These are phyloP conservation scores for Trachelipus rathkii DNA, from an alignment of 1,140 invertebrate genomes.

Conservation along the genomic window DNA sequence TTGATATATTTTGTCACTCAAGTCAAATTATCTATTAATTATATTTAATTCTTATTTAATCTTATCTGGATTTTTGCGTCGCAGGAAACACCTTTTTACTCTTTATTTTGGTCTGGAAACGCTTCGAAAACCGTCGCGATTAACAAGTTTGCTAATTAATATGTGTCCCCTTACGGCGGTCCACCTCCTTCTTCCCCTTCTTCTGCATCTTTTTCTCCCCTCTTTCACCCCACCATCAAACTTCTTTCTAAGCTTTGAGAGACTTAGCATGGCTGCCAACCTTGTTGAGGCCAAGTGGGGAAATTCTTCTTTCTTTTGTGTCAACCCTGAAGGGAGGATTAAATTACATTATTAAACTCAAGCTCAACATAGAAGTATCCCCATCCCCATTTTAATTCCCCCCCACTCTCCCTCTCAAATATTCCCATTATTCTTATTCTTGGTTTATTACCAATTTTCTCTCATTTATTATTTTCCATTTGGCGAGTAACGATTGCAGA, in stretches of 20 bases:
- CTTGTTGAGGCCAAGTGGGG: neutral
- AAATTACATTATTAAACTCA: slow-evolving; percentile 6
- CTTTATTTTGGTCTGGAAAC: neutral
- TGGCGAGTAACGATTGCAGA: no score
- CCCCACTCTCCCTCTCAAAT: no score
- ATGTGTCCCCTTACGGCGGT: neutral
- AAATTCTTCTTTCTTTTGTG: slow-evolving; percentile 7
- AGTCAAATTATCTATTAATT: neutral
- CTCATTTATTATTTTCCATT: no score
- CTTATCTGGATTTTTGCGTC: neutral
- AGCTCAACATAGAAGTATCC: neutral
- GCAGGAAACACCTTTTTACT: neutral
- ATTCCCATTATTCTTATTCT: no score
- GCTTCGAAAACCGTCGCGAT: neutral
- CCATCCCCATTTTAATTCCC: neutral
- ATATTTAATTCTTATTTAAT: slow-evolving; percentile 6
- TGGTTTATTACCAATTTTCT: no score
- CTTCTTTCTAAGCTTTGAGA: neutral
- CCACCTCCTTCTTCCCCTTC: neutral
- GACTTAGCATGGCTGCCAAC: neutral
- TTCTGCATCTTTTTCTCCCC: neutral
- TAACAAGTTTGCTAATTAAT: slow-evolving; percentile 9
- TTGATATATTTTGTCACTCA: no score
- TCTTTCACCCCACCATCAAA: neutral
- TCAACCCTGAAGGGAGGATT: slow-evolving; percentile 2